phyloP scores from a whole-genome alignment of 2,797 vertebrate genomes.

The Babyrousa celebensis region DNA sequence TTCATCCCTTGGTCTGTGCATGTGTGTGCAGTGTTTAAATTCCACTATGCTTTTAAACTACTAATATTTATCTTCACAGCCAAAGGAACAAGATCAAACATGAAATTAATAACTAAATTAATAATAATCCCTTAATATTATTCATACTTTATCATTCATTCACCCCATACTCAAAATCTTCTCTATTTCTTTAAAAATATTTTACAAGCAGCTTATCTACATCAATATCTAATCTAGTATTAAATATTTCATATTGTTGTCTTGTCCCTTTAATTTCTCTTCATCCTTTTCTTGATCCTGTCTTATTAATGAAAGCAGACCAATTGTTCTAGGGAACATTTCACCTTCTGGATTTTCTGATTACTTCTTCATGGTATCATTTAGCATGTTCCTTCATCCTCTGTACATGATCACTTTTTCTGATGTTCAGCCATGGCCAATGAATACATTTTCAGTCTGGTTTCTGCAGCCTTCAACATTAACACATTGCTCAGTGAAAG shows the following conservation, averaged over 20 bases:
- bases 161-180: background rate
- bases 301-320: background rate
- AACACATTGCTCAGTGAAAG: background rate
- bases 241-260: background rate
- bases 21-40: background rate
- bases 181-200: background rate
- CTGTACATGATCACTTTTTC: background rate
- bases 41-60: background rate
- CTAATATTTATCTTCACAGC: background rate
- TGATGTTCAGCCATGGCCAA: background rate
- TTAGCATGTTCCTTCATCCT: background rate
- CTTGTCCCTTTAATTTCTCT: background rate
- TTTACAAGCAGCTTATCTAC: background rate
- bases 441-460: background rate
- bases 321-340: background rate
- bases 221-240: background rate
- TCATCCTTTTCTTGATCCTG: background rate
- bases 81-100: background rate
- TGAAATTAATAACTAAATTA: background rate
- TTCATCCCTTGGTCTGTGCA: background rate
- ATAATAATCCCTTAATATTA: background rate
- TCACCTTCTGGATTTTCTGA: background rate
- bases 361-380: background rate
- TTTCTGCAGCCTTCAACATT: background rate
- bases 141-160: background rate